Conservation (phyloP, 92 coral and sea anemone genomes). For the Epizoanthus illoricatus region DNA sequence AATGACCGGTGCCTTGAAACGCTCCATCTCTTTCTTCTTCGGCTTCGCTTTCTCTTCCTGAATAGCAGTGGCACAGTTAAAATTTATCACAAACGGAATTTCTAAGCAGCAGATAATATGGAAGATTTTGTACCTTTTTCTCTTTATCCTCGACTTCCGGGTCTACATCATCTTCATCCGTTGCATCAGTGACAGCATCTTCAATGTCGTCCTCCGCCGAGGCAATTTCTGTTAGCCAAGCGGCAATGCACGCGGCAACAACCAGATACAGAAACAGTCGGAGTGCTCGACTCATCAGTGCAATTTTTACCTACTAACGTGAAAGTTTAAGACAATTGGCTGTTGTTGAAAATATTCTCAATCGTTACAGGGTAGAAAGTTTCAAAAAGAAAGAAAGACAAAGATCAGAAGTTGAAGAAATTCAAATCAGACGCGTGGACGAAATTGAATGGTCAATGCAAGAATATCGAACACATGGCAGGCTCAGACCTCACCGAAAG, state of each 20-base stretch:
- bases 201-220: conserved; percentile 54
- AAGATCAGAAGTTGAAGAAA: conserved; percentile 43
- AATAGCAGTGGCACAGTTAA: neutral
- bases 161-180: conserved; percentile 67
- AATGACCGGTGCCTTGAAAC: conserved; percentile 70
- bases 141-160: conserved; percentile 70
- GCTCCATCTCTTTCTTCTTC: conserved; percentile 69
- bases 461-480: conserved; percentile 75
- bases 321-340: neutral
- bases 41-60: conserved; percentile 69
- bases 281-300: conserved; percentile 34
- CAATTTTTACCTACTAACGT: neutral
- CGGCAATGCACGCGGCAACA: conserved; percentile 44
- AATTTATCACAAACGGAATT: neutral
- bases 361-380: conserved; percentile 37
- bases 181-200: conserved; percentile 65
- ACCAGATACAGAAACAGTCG: conserved; percentile 42
- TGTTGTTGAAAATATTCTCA: neutral
- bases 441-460: conserved; percentile 81
- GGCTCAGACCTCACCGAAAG: neutral
- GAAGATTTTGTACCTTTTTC: neutral
- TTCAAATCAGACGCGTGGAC: conserved; percentile 91
- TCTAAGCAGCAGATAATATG: neutral
- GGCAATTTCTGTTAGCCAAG: conserved; percentile 49
- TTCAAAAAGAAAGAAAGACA: conserved; percentile 22